Evolutionary conservation across 2,888 invertebrate species (phyloP).

Genomic region (Leucania comma): DNA sequence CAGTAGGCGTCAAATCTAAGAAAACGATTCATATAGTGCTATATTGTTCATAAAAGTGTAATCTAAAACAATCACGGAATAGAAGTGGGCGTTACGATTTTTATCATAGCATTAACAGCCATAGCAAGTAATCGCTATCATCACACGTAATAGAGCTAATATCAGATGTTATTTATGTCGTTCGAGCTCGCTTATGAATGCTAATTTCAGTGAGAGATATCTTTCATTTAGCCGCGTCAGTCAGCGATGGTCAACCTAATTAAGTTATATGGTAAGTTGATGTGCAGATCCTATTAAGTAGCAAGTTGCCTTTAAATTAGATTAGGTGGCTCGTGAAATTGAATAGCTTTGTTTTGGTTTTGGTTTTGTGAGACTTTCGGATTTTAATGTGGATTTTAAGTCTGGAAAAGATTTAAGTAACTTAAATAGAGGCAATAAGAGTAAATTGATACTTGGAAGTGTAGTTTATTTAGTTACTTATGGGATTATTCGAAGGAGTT

Average conservation of each 20-base stretch:
- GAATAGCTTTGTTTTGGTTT: slow-evolving; percentile 41
- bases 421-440: neutral
- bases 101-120: slow-evolving; percentile 30
- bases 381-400: slow-evolving; percentile 6
- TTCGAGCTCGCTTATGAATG: slow-evolving; percentile 86
- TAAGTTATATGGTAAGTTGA: slow-evolving; percentile 72
- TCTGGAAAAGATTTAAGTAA: neutral
- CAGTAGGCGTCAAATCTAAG: slow-evolving; percentile 52
- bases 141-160: slow-evolving; percentile 73
- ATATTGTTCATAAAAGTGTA: slow-evolving; percentile 42
- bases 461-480: neutral
- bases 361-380: slow-evolving; percentile 14
- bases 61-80: slow-evolving; percentile 51
- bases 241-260: slow-evolving; percentile 78
- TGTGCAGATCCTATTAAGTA: slow-evolving; percentile 55
- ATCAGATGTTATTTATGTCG: slow-evolving; percentile 87
- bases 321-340: slow-evolving; percentile 35
- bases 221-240: slow-evolving; percentile 83
- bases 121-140: slow-evolving; percentile 67
- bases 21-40: slow-evolving; percentile 39
- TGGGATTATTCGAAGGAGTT: too few species aligned
- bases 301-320: slow-evolving; percentile 49
- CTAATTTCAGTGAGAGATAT: slow-evolving; percentile 86
- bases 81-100: slow-evolving; percentile 49
- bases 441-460: slow-evolving; percentile 5